Evolutionary conservation across 2,797 vertebrate species (phyloP), one percentile per base, ranked within the genome.

Genomic region (Myotis pilosus): DNA sequence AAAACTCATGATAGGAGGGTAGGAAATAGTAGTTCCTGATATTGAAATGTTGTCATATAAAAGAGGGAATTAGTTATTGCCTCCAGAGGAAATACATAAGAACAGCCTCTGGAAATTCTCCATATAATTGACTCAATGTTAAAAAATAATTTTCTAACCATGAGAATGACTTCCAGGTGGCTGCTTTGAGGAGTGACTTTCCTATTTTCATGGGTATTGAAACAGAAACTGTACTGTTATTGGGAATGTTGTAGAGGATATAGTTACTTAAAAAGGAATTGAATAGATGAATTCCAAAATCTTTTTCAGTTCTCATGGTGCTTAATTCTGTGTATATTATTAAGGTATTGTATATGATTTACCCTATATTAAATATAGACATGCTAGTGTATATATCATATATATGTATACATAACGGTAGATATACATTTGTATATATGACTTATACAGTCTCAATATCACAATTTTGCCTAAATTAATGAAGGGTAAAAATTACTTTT

Each of bases 141-240:
- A 60, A 71, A 74, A 64, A 55, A 38, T 10, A 82, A 71, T 66
- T 91, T 91, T 90, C 47, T 84, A 23, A 57, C n/a, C 41, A 66
- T 72, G n/a, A 78, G 69, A 86, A 55, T 93, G 25, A 91, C 28
- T 91, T 25, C 64, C 62, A 72, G 13, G 36, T 91, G 62, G n/a
- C 47, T 95, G 62, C 55, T 16, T 71, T 93, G 62, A 91, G 30
- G 47, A 75, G 16, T 95, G n/a, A 78, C n/a, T 83, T 92, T 87
- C 53, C 78, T 88, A 30, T 38, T n/a, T n/a, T 53, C 15, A 28
- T 69, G 16, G 55, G 41, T 74, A 16, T 82, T 93, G 44, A 76
- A 23, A 78, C 30, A 93, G 69, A 87, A 38, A 49, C 23, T 69
- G 3, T 69, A 44, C 4, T 76, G 8, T 71, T 44, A 30, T 62